A percentile compares a stretch with the other conserved stretches of the same genome.
Conservation (phyloP, 2,888 invertebrate genomes). For the Diaperis boleti region DNA sequence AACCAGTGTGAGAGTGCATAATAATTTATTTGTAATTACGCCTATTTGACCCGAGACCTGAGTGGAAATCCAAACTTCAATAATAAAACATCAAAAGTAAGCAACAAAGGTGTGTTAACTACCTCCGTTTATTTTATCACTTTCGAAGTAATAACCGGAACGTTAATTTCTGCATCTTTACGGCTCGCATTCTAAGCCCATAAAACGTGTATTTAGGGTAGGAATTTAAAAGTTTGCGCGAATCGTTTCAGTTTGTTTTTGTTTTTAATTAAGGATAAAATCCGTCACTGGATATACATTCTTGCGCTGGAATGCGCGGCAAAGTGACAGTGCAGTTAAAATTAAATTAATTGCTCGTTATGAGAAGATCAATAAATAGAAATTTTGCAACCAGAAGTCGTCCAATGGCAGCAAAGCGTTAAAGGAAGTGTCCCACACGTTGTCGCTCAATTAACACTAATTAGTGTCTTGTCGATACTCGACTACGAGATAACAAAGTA, state of each 20-base stretch:
- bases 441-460: conserved; percentile 11
- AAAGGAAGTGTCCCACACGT: conserved; percentile 12
- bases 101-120: conserved; percentile 11
- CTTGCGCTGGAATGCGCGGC: conserved; percentile 1
- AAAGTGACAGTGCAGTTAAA: conserved; percentile 5
- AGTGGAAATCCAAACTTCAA: conserved; percentile 6
- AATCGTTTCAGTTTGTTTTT: conserved; percentile 5
- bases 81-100: conserved; percentile 1
- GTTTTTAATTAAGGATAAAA: conserved; percentile 3
- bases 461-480: conserved; percentile 2
- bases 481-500: conserved; percentile 3
- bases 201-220: conserved; percentile 15
- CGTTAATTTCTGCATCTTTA: conserved; percentile 2
- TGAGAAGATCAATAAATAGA: conserved; percentile 11
- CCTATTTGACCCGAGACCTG: neutral
- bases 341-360: conserved; percentile 1
- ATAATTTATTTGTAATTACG: neutral
- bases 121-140: conserved; percentile 11
- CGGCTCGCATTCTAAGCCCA: conserved; percentile 7
- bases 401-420: neutral
- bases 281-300: neutral
- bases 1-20: neutral
- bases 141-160: conserved; percentile 12
- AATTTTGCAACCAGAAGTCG: conserved; percentile 1
- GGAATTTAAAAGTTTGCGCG: neutral